phyloP scores from a whole-genome alignment of 2,797 vertebrate genomes.

The Thaleichthys pacificus region DNA sequence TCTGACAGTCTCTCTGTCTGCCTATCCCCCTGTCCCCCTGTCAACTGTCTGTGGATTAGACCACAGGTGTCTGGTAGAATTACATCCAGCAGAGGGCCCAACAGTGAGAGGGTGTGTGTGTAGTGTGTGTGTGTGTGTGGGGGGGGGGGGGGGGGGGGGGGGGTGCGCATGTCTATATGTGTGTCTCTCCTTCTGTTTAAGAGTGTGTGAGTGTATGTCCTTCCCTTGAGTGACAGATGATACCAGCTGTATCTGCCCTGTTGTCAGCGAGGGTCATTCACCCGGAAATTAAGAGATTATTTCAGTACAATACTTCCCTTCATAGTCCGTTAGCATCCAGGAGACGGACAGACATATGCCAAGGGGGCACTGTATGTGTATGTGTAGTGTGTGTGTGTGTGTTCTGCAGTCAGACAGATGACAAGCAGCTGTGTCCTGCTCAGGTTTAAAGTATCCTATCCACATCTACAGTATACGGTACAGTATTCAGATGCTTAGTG shows the following conservation, averaged over 20 bases:
- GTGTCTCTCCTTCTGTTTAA: no score
- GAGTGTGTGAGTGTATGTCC: not conserved
- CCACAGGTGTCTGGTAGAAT: not conserved
- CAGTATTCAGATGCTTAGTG: not conserved
- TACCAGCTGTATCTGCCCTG: not conserved
- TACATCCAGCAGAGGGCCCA: no score
- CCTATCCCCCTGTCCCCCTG: not conserved
- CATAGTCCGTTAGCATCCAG: slow-evolving; percentile 22
- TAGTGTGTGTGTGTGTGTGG: no score
- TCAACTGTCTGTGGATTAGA: not conserved
- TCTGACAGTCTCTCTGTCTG: not conserved
- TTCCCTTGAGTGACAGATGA: slow-evolving; percentile 7
- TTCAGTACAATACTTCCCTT: slow-evolving; percentile 32
- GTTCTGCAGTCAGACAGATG: not conserved
- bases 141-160: no score
- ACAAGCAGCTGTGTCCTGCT: not conserved
- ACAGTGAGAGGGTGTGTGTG: no score
- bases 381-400: not conserved
- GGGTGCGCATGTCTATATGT: no score
- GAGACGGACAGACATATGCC: slow-evolving; percentile 8
- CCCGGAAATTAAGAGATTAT: slow-evolving; percentile 23
- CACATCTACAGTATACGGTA: not conserved
- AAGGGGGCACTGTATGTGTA: not conserved
- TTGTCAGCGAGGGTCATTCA: slow-evolving; percentile 15
- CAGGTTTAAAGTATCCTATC: not conserved